Conservation (phyloP, 2,888 invertebrate species). For the Eupeodes luniger region DNA sequence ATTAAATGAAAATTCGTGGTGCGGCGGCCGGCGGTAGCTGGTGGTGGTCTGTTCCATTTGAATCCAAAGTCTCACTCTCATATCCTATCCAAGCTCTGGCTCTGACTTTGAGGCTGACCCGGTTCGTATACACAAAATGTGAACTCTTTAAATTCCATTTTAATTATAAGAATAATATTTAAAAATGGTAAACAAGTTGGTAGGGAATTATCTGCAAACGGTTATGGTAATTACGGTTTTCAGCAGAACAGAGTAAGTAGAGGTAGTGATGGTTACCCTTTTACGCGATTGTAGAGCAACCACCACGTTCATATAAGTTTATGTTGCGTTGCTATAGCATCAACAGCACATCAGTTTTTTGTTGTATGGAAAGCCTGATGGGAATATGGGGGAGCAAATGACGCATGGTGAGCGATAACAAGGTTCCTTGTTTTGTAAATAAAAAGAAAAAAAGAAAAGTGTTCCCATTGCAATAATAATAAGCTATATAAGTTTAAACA, state of each 20-base stretch:
- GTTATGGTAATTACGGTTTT: slow-evolving; percentile 51
- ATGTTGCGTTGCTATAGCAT: slow-evolving; percentile 24
- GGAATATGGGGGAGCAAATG: slow-evolving; percentile 41
- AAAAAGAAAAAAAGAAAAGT: neutral
- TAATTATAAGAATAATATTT: slow-evolving; percentile 70
- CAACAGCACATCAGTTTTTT: neutral
- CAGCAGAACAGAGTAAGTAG: no score
- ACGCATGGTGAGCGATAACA: slow-evolving; percentile 61
- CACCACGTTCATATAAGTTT: slow-evolving; percentile 25
- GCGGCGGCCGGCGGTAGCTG: slow-evolving; percentile 7
- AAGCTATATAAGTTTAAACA: neutral
- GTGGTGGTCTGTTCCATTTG: neutral
- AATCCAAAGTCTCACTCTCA: neutral
- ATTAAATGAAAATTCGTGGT: slow-evolving; percentile 65
- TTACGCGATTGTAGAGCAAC: neutral
- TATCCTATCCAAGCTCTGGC: neutral
- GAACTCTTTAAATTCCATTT: slow-evolving; percentile 73
- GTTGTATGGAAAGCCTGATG: neutral
- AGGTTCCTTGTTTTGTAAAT: slow-evolving; percentile 27
- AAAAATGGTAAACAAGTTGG: slow-evolving; percentile 68
- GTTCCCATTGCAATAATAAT: neutral
- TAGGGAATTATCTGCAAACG: slow-evolving; percentile 70
- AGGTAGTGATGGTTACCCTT: slow-evolving; percentile 54
- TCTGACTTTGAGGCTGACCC: neutral
- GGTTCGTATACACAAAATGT: slow-evolving; percentile 38